Evolutionary conservation across 2,113 vertebrate genomes (phyloP).

Genomic region (Mesoclemmys tuberculata): DNA sequence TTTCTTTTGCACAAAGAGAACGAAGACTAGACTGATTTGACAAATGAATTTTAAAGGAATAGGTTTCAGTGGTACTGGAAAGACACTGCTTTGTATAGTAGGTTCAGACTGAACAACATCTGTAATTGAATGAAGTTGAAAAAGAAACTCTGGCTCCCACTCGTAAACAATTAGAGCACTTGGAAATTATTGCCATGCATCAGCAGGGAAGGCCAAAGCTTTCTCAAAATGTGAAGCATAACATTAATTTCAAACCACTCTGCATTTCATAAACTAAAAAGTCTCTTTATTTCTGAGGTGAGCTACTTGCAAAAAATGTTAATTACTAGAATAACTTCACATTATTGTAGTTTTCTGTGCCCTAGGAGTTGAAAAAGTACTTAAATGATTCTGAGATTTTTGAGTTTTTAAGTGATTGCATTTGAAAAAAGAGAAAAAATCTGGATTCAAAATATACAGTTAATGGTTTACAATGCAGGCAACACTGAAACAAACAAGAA

Average conservation of each 20-base stretch:
- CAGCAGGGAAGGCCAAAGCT: slow-evolving; percentile 6
- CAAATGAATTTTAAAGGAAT: slow-evolving; percentile 28
- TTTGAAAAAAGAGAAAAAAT: not conserved
- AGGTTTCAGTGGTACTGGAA: not conserved
- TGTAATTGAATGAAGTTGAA: slow-evolving; percentile 36
- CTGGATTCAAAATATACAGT: not conserved
- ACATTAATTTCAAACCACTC: slow-evolving; percentile 44
- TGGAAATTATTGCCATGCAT: slow-evolving; percentile 37
- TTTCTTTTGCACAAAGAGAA: slow-evolving; percentile 4
- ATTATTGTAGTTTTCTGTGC: not conserved
- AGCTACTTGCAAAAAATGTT: slow-evolving; percentile 38
- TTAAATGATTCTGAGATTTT: not conserved
- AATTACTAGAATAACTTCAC: slow-evolving; percentile 25
- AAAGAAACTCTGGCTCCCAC: slow-evolving; percentile 19
- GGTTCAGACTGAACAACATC: slow-evolving; percentile 39
- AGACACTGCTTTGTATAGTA: slow-evolving; percentile 6
- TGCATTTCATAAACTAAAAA: slow-evolving; percentile 41
- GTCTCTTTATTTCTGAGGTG: slow-evolving; percentile 45
- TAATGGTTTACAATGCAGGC: not conserved
- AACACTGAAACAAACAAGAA: not conserved
- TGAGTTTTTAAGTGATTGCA: slow-evolving; percentile 6
- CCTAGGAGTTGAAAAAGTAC: not conserved
- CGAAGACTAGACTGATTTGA: slow-evolving; percentile 24
- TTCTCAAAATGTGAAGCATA: slow-evolving; percentile 48
- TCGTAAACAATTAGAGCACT: slow-evolving; percentile 3